These are phyloP conservation scores for Sepioteuthis lessoniana DNA, from an alignment of 2,888 invertebrate genomes.

Conservation along the genomic window DNA sequence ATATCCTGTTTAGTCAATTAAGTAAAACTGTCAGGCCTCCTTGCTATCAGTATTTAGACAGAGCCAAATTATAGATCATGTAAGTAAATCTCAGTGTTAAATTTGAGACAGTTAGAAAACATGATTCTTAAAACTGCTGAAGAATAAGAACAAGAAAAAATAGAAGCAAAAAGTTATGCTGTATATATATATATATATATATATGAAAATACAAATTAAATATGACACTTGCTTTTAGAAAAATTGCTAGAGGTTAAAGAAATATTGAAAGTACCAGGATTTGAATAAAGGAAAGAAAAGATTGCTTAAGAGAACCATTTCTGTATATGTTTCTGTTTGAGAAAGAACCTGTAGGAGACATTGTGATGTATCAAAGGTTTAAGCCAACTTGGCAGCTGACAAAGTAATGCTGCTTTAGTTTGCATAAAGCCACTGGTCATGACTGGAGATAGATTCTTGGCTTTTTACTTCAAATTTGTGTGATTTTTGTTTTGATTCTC, in stretches of 20 bases:
- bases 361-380: slow-evolving; percentile 14
- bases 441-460: background rate
- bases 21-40: too few species aligned
- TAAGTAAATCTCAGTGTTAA: too few species aligned
- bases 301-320: background rate
- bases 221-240: slow-evolving; percentile 33
- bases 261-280: background rate
- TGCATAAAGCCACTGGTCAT: background rate
- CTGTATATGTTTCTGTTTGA: background rate
- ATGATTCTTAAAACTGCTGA: too few species aligned
- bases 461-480: background rate
- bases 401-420: background rate
- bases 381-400: background rate
- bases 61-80: too few species aligned
- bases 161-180: too few species aligned
- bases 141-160: too few species aligned
- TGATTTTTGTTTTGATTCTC: too few species aligned
- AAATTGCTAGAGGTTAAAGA: slow-evolving; percentile 9
- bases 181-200: background rate
- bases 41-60: too few species aligned
- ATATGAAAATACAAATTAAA: background rate
- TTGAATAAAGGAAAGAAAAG: background rate
- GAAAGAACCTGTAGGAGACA: background rate
- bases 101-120: too few species aligned
- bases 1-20: too few species aligned